phyloP scores from a whole-genome alignment of 2,888 invertebrate genomes.

The Drosophila atroscutellata region DNA sequence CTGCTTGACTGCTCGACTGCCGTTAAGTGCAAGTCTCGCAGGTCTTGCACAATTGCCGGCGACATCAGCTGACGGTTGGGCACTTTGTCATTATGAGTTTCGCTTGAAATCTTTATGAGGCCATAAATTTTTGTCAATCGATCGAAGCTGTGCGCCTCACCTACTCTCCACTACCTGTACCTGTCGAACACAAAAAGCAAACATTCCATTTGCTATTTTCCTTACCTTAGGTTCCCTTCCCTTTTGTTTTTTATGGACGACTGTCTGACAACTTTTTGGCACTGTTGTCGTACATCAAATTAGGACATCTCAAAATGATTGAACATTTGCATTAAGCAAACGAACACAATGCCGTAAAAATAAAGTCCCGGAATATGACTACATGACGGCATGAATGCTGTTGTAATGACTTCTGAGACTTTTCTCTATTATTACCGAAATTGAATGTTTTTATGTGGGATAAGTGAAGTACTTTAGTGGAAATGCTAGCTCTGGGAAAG shows the following conservation, averaged over 20 bases:
- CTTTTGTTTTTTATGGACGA: slow-evolving; percentile 33
- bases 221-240: not conserved
- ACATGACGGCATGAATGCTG: not conserved
- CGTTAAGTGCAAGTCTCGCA: slow-evolving; percentile 36
- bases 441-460: not conserved
- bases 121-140: slow-evolving; percentile 70
- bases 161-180: slow-evolving; percentile 4
- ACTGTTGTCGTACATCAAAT: slow-evolving; percentile 70
- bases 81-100: slow-evolving; percentile 67
- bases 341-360: not conserved
- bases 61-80: slow-evolving; percentile 48
- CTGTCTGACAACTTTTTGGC: slow-evolving; percentile 73
- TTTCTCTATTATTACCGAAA: not conserved
- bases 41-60: slow-evolving; percentile 46
- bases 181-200: slow-evolving; percentile 12
- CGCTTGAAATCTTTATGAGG: slow-evolving; percentile 75
- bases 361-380: not conserved
- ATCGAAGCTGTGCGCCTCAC: slow-evolving; percentile 20
- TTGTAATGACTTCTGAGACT: not conserved
- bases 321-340: slow-evolving; percentile 49
- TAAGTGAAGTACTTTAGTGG: not conserved
- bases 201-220: slow-evolving; percentile 28
- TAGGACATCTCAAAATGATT: slow-evolving; percentile 59
- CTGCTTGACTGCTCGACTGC: not conserved
- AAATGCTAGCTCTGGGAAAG: not conserved